phyloP scores from a whole-genome alignment of 1,140 invertebrate genomes.

The Artemia franciscana region DNA sequence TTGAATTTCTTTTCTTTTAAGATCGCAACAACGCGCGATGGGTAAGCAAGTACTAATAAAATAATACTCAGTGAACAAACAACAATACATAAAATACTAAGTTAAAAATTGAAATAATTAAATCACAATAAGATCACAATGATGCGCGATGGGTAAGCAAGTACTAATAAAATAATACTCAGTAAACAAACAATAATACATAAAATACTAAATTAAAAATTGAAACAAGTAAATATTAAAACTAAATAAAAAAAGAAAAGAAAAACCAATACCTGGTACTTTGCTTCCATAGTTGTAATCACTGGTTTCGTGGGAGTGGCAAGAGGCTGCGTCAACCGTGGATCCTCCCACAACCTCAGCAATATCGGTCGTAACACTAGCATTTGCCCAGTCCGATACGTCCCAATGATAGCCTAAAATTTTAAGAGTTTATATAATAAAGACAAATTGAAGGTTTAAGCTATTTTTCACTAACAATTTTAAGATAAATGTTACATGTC shows the following conservation, averaged over 20 bases:
- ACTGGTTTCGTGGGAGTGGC: conserved; percentile 69
- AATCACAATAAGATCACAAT: conserved; percentile 1
- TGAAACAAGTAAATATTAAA: conserved; percentile 15
- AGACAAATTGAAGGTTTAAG: no score
- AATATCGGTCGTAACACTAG: conserved; percentile 50
- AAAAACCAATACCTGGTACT: conserved; percentile 22
- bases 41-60: no score
- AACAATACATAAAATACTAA: no score
- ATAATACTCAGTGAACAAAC: no score
- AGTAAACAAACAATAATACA: conserved; percentile 5
- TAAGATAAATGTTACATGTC: no score
- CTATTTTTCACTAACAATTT: no score
- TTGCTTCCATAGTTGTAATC: conserved; percentile 35
- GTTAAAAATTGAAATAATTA: not conserved
- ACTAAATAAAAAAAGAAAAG: no score
- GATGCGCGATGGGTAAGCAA: not conserved
- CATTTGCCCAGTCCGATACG: conserved; percentile 76
- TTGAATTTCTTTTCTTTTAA: no score
- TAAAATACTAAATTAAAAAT: conserved; percentile 1
- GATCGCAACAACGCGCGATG: no score
- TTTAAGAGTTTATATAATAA: no score
- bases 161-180: not conserved
- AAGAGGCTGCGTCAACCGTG: conserved; percentile 65
- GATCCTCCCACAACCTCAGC: conserved; percentile 73
- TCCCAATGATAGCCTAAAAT: conserved; percentile 77